Evolutionary conservation across 2,797 vertebrate genomes (phyloP), one percentile per base, ranked within the genome.

Genomic region (Diplodus puntazzo): DNA sequence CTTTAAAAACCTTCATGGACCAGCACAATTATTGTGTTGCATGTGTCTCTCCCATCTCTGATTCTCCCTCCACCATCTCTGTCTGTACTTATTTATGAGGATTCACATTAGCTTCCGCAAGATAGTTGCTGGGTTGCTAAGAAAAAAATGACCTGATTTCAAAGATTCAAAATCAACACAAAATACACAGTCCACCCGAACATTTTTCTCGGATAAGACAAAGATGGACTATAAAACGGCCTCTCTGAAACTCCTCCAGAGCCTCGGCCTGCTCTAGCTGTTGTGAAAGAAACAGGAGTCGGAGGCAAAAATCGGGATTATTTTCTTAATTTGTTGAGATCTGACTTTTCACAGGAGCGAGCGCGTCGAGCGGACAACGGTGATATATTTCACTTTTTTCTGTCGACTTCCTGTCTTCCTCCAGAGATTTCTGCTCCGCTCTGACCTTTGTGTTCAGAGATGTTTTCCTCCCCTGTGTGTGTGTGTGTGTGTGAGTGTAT

Each of bases 391-490:
- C 88, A 77, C 39, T 69, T 86, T 89, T 88, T 88, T 75, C 88
- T 78, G 86, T 88, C 69, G 72, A 85, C 88, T 84, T 86, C 80
- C 79, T 70, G 84, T 87, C 89, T 53, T 88, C 85, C 89, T 92
- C 91, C 64, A 20, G 89, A 93, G 91, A 70, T 82, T 89, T 87
- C 90, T 89, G 78, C 85, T 88, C 82, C 7, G 52, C 64, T 69
- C 81, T 94, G 94, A 94, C 94, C 93, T 94, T 95, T 94, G 85
- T 91, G 91, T 92, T 90, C 11, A 5, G 69, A 83, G 80, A 80
- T 86, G 89, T 92, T 94, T 92, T 85, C 87, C 84, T 87, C 82
- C 79, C 77, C 6, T 27, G 82, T 75, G 81, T 69, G 81, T 79
- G 53, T 67, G 77, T 23, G 42, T 11, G 16, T 72, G 21, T 43